phyloP scores from a whole-genome alignment of 2,888 invertebrate species.

The Noctua janthe region DNA sequence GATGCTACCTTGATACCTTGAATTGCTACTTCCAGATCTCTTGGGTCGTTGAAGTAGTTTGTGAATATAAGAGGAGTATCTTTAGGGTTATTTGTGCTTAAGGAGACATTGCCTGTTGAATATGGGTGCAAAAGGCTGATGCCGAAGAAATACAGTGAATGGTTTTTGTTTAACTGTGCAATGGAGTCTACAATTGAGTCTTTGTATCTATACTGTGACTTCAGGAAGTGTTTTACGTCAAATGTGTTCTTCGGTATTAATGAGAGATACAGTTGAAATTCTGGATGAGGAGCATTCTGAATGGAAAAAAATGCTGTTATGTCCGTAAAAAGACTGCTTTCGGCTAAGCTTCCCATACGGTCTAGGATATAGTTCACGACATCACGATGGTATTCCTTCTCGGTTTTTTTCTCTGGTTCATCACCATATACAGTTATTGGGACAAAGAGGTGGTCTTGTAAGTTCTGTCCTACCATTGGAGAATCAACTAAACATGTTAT shows the following conservation, averaged over 20 bases:
- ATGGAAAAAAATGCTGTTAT: conserved; percentile 56
- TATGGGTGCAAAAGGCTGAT: conserved; percentile 56
- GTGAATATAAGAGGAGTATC: conserved; percentile 51
- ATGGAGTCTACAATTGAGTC: conserved; percentile 47
- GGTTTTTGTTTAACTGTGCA: conserved; percentile 19
- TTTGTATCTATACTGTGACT: conserved; percentile 36
- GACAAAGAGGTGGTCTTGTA: conserved; percentile 51
- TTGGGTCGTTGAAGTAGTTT: conserved; percentile 53
- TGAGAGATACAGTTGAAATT: conserved; percentile 50
- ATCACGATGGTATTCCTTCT: conserved; percentile 34
- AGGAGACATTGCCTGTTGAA: conserved; percentile 57
- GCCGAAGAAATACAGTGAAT: conserved; percentile 52
- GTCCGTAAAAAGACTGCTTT: conserved; percentile 46
- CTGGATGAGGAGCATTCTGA: conserved; percentile 35
- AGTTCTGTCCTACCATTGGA: conserved; percentile 63
- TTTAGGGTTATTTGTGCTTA: conserved; percentile 51
- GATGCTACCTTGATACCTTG: conserved; percentile 54
- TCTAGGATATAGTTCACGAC: conserved; percentile 39
- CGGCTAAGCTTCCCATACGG: conserved; percentile 38
- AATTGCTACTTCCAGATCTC: conserved; percentile 46
- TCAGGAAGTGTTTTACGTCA: conserved; percentile 23
- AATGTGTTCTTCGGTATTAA: conserved; percentile 40
- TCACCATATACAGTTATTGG: conserved; percentile 54
- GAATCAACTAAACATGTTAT: conserved; percentile 76
- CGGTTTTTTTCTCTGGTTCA: conserved; percentile 27